Base-by-base conservation (phyloP, 2,888 invertebrate species). In the Pollenia labialis region DNA sequence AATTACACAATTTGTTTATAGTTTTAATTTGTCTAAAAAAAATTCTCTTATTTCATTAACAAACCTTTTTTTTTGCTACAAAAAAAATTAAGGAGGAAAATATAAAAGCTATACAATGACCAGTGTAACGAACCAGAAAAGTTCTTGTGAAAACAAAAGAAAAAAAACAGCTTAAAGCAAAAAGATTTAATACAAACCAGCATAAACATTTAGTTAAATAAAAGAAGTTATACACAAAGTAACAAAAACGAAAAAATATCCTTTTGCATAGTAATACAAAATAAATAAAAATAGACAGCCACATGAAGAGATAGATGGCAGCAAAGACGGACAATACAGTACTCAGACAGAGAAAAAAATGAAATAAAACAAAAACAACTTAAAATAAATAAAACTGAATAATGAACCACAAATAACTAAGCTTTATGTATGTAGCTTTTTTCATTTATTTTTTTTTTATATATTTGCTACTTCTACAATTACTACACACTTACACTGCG, bases 361-460 rank as follows among this genome's bases (percentile, higher is more conserved):
- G 1, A 48, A 46, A 60, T 32, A 54, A 58, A 77, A 87, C 48
- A 81, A 56, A 74, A 46, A 64, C 64, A 66, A 60, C 52, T 69
- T 76, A 62, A 76, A 76, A 82, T 76, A 76, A 82, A 82, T 82
- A 69, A 81, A 79, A 76, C 71, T 76, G 58, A 81, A 87, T 87
- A 87, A 87, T 87, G 87, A 85, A 85, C 87, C 87, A 64, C 87
- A 87, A 85, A 81, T 85, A 87, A 79, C 68, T 48, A 40, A 66
- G 62, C 32, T 69, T 77, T 66, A 48, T 69, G 40, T 48, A 54
- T 72, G 44, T 18, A 32, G 32, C 46, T 12, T n/a, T 32, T 8
- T 32, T 32, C 32, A 40, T 32, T 40, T 7, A 12, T 32, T 18
- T 60, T 66, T 56, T 74, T 66, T 66, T 46, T 56, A 71, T 76